These are phyloP conservation scores for Hermaeophaga mercurialis DNA, from an alignment of 2,888 invertebrate species.

Conservation along the genomic window DNA sequence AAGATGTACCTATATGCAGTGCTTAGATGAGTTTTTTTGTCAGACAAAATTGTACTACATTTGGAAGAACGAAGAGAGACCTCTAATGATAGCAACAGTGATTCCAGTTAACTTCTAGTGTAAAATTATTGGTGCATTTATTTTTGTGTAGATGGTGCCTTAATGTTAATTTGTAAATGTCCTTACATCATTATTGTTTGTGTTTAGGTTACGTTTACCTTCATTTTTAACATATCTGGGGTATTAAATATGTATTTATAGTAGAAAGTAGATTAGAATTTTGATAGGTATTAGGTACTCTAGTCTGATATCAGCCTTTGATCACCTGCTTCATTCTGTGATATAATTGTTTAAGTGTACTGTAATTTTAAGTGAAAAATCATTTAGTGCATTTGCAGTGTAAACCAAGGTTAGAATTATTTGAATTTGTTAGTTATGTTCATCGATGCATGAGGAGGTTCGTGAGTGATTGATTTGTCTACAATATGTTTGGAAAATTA, in stretches of 20 bases:
- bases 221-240: constrained; percentile 41
- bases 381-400: not conserved
- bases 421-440: constrained; percentile 2
- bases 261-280: constrained; percentile 41
- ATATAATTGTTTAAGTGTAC: constrained; percentile 31
- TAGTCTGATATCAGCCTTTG: constrained; percentile 33
- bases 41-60: too few species aligned
- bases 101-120: not conserved
- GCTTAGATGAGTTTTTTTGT: too few species aligned
- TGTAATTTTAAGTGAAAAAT: constrained; percentile 17
- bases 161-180: constrained; percentile 4
- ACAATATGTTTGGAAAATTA: constrained; percentile 9
- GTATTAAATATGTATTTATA: constrained; percentile 36
- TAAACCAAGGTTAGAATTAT: constrained; percentile 10
- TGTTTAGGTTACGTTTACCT: constrained; percentile 34
- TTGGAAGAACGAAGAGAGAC: too few species aligned
- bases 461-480: constrained; percentile 7
- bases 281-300: constrained; percentile 31
- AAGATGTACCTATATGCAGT: too few species aligned
- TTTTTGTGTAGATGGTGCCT: constrained; percentile 1
- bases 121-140: not conserved
- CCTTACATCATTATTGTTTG: constrained; percentile 36
- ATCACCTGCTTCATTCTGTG: constrained; percentile 28
- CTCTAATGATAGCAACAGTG: too few species aligned
- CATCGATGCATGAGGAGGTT: not conserved